These are phyloP conservation scores for Caenorhabditis angaria DNA, from an alignment of 2,888 invertebrate species.

Conservation along the genomic window DNA sequence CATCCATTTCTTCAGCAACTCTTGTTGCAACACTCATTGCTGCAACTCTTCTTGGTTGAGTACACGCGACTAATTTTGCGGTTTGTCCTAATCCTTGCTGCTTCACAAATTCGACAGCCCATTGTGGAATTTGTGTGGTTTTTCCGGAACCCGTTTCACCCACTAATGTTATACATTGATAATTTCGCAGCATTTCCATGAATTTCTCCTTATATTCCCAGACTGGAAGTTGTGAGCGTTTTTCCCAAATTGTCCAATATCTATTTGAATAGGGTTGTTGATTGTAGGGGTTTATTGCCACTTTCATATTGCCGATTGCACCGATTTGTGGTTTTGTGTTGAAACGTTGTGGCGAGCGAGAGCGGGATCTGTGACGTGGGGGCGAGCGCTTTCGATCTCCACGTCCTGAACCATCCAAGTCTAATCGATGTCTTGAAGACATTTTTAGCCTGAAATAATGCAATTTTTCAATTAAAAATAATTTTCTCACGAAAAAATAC, in stretches of 20 bases:
- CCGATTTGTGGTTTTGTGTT: constrained; percentile 26
- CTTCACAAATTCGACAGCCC: constrained; percentile 76
- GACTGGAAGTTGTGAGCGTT: constrained; percentile 90
- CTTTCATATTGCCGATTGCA: constrained; percentile 40
- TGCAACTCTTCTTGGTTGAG: constrained; percentile 92
- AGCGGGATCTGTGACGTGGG: constrained; percentile 9
- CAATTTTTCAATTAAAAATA: too few relatives aligned
- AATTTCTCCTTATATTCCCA: constrained; percentile 97
- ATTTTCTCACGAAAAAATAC: too few relatives aligned
- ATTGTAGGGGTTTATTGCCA: constrained; percentile 80
- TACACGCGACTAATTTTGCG: constrained; percentile 87
- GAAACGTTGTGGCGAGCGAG: constrained; percentile 43
- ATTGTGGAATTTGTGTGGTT: constrained; percentile 97
- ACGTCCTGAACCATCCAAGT: constrained; percentile 51
- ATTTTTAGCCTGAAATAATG: constrained; percentile 20
- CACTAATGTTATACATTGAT: constrained; percentile 82
- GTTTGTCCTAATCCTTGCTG: constrained; percentile 20
- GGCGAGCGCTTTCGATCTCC: constrained; percentile 37
- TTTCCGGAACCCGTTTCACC: constrained; percentile 99
- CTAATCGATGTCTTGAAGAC: constrained; percentile 60
- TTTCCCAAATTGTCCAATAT: constrained; percentile 87
- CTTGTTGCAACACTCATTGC: constrained; percentile 99
- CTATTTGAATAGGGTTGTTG: constrained; percentile 86
- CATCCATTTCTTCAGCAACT: constrained; percentile 99
- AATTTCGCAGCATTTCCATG: constrained; percentile 88